These are phyloP conservation scores for Piliocolobus tephrosceles DNA, from an alignment of 2,113 vertebrate species.

Conservation along the genomic window DNA sequence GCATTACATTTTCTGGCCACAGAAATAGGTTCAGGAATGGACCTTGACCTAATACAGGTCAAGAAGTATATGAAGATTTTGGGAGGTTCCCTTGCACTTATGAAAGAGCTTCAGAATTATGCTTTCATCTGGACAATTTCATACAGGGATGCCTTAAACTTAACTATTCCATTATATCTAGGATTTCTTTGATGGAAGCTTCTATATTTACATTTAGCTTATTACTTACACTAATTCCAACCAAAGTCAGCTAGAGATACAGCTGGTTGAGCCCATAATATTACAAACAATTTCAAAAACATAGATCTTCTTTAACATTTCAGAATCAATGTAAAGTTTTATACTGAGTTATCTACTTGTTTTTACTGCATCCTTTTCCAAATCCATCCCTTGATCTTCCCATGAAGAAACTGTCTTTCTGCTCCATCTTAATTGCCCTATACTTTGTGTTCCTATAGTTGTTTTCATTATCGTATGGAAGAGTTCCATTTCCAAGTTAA, in stretches of 20 bases:
- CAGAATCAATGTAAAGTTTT: neutral
- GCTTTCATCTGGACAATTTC: neutral
- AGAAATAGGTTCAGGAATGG: neutral
- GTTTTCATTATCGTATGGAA: neutral
- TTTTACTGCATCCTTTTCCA: neutral
- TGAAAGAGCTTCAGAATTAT: neutral
- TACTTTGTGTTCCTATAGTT: neutral
- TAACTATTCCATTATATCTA: neutral
- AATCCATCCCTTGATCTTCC: neutral
- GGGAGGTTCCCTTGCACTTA: neutral
- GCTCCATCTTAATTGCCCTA: neutral
- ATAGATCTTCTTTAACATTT: neutral
- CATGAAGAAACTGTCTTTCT: neutral
- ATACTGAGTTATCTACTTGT: neutral
- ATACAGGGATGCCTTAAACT: neutral
- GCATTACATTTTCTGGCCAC: neutral
- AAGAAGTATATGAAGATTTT: neutral
- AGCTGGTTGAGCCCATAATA: neutral
- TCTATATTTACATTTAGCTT: neutral
- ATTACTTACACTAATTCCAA: neutral
- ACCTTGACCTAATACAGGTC: neutral
- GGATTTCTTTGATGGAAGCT: neutral
- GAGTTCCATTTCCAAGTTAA: neutral
- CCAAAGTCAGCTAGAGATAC: neutral
- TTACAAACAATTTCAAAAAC: slow-evolving; percentile 13